Evolutionary conservation across 2,888 invertebrate genomes (phyloP).

Genomic region (Geotrupes spiniger): DNA sequence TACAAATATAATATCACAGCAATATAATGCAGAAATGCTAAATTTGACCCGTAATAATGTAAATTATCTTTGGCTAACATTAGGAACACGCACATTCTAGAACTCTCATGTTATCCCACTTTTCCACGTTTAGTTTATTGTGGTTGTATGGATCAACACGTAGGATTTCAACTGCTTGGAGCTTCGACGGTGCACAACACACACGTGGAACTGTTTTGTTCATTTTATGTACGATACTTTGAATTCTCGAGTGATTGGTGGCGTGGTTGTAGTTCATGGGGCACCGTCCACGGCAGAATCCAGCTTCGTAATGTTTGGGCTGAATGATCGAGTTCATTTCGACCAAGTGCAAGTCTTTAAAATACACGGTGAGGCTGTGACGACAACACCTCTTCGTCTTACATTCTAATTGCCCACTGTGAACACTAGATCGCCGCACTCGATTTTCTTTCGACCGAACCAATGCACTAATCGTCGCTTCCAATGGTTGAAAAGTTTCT

Average conservation of each 20-base stretch:
- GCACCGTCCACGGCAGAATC: conserved; percentile 68
- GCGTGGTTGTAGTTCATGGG: conserved; percentile 67
- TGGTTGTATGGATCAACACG: conserved; percentile 63
- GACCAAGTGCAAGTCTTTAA: conserved; percentile 58
- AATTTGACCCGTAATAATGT: conserved; percentile 39
- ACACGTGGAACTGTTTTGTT: conserved; percentile 52
- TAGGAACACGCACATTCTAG: conserved; percentile 71
- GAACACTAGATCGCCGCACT: conserved; percentile 30
- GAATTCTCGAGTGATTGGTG: conserved; percentile 67
- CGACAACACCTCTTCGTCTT: conserved; percentile 60
- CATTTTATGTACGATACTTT: conserved; percentile 65
- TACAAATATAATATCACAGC: conserved; percentile 35
- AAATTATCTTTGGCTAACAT: conserved; percentile 33
- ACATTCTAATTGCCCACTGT: conserved; percentile 52
- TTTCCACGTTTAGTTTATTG: conserved; percentile 61
- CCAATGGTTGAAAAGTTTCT: conserved; percentile 45
- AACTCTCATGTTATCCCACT: conserved; percentile 70
- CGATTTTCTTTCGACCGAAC: conserved; percentile 36
- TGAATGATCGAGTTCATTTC: conserved; percentile 56
- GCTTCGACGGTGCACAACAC: conserved; percentile 68
- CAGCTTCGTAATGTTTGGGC: conserved; percentile 69
- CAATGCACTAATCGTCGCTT: conserved; percentile 42
- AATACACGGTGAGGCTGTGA: conserved; percentile 63
- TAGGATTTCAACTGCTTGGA: conserved; percentile 63
- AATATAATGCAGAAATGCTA: conserved; percentile 38